Conservation (phyloP, 35 echinoderm and acorn worm genomes). For the Apostichopus californicus region DNA sequence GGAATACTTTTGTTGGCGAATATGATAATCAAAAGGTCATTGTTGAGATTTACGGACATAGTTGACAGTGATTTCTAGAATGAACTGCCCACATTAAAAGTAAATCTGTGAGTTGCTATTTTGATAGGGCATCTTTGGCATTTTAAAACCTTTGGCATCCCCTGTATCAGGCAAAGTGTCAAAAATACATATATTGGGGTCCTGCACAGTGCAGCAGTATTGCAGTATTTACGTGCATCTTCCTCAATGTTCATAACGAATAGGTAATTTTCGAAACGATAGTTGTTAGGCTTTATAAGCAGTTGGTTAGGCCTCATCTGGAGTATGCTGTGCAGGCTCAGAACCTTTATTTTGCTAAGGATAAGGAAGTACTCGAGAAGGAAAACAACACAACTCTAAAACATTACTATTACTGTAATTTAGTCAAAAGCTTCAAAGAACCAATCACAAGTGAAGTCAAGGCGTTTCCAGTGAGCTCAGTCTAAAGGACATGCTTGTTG, state of each 20-base stretch:
- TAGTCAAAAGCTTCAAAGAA: too few species aligned
- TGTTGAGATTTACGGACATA: background rate
- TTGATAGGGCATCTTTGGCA: slow-evolving; percentile 54
- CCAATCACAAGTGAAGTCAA: too few species aligned
- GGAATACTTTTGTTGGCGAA: slow-evolving; percentile 1
- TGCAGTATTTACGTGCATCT: slow-evolving; percentile 45
- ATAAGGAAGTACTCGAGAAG: background rate
- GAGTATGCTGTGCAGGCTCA: too few species aligned
- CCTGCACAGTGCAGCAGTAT: slow-evolving; percentile 69
- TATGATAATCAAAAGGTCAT: background rate
- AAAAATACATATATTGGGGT: slow-evolving; percentile 48
- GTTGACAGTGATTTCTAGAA: slow-evolving; percentile 48
- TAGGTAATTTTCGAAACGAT: slow-evolving; percentile 56
- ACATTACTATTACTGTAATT: too few species aligned
- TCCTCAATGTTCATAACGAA: slow-evolving; percentile 55
- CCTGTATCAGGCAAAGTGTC: slow-evolving; percentile 47
- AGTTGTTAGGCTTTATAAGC: too few species aligned
- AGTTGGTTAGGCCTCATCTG: too few species aligned
- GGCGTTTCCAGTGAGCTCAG: too few species aligned
- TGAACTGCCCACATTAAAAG: slow-evolving; percentile 36
- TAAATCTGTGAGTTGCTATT: slow-evolving; percentile 55
- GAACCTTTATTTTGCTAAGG: too few species aligned
- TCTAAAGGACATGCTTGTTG: too few species aligned
- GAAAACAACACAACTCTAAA: too few species aligned
- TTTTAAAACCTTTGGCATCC: slow-evolving; percentile 40